Percentiles rank a stretch among this genome's conserved stretches.
phyloP scores from a whole-genome alignment of 2,113 vertebrate genomes.

The Salvelinus namaycush region DNA sequence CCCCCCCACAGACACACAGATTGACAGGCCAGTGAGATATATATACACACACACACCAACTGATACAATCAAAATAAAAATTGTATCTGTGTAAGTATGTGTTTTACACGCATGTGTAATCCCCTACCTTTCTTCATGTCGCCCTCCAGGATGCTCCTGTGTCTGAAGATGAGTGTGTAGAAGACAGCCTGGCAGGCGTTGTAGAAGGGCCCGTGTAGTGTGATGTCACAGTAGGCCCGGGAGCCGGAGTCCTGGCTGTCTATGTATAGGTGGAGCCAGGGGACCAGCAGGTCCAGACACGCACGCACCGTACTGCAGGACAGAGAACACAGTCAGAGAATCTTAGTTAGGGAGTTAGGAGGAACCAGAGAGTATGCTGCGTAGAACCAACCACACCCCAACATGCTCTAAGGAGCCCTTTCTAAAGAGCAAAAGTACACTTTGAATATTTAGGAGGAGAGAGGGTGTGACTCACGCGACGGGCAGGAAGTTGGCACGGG shows the following conservation, averaged over 20 bases:
- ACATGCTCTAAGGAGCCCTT: not conserved
- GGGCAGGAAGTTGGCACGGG: conserved; percentile 92
- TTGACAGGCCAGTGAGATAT: not conserved
- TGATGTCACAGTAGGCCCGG: conserved; percentile 85
- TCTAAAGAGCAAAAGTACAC: not conserved
- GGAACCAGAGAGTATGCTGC: not conserved
- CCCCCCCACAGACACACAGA: too few relatives aligned
- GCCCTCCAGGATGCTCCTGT: conserved; percentile 84
- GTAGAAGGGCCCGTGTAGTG: conserved; percentile 91
- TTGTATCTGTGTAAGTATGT: not conserved
- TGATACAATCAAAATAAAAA: too few relatives aligned
- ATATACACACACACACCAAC: too few relatives aligned
- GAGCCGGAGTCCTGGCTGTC: conserved; percentile 84
- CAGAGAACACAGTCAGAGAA: not conserved
- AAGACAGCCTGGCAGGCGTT: conserved; percentile 89
- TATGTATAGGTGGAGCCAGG: conserved; percentile 91
- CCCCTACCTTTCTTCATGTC: conserved; percentile 86
- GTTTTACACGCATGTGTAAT: not conserved
- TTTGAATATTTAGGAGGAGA: too few relatives aligned
- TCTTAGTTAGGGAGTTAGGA: not conserved
- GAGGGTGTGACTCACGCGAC: conserved; percentile 79
- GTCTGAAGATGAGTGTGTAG: conserved; percentile 89
- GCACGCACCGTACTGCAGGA: conserved; percentile 85
- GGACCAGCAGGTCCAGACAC: conserved; percentile 88
- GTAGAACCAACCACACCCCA: not conserved